Conservation (phyloP, 2,113 vertebrate genomes). For the Oxyruncus cristatus region DNA sequence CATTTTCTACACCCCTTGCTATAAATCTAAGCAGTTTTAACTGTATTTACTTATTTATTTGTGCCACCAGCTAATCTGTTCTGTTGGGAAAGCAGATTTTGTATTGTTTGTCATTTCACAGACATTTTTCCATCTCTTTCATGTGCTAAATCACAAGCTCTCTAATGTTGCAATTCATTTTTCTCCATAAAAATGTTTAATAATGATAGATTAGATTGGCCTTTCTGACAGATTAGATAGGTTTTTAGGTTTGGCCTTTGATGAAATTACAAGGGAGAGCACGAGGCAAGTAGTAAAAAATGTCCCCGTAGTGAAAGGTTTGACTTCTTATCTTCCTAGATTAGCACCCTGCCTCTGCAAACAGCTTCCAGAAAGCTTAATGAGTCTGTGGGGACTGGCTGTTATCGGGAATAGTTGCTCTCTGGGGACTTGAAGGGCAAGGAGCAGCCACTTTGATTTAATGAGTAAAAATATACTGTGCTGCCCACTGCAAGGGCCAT, state of each 20-base stretch:
- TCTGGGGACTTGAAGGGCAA: neutral
- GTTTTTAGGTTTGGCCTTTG: constrained; percentile 60
- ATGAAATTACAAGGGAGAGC: constrained; percentile 61
- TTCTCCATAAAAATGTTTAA: constrained; percentile 62
- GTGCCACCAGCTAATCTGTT: constrained; percentile 50
- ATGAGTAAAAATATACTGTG: constrained; percentile 11
- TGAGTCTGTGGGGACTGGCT: constrained; percentile 10
- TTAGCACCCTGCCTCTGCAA: constrained; percentile 53
- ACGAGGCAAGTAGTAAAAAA: constrained; percentile 32
- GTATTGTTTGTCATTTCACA: constrained; percentile 53
- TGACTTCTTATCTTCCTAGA: constrained; percentile 67
- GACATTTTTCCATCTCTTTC: constrained; percentile 51
- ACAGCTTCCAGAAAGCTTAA: constrained; percentile 50
- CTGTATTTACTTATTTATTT: constrained; percentile 52
- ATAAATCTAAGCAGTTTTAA: constrained; percentile 23
- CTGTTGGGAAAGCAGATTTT: constrained; percentile 49
- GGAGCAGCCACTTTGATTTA: constrained; percentile 28
- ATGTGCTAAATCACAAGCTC: constrained; percentile 51
- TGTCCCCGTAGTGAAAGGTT: constrained; percentile 29
- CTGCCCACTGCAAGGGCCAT: constrained; percentile 1
- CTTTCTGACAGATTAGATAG: constrained; percentile 69
- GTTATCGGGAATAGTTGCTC: constrained; percentile 13
- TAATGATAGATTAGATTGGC: constrained; percentile 65
- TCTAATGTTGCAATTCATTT: constrained; percentile 60
- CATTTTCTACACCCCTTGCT: constrained; percentile 9